Base-by-base conservation (phyloP, 1,140 invertebrate species). In the Tenebrio molitor region DNA sequence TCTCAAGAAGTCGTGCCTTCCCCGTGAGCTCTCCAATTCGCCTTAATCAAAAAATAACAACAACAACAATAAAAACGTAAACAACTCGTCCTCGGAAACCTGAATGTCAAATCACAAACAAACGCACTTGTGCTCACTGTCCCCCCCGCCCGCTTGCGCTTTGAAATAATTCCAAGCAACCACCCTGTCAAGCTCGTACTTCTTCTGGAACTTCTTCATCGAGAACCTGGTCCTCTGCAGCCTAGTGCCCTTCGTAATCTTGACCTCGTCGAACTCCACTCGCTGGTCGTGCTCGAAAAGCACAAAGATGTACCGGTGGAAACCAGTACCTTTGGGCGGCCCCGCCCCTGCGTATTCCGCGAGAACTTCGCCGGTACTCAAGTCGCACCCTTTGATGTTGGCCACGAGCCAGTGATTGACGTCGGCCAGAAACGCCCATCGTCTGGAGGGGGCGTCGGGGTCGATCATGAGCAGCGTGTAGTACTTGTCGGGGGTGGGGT, bases 361-460 rank as follows among this genome's bases (percentile, higher is more conserved):
- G 1, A 91, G 72, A 10, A 85, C 83, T 72, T 90, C 87, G 2
- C 66, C 66, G 17, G 6, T 91, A 91, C 74, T 72, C 0, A 93
- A 81, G 44, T 90, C 86, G 71, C 85, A 84, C 53, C 88, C 90
- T 0, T 89, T 89, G 69, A 93, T 91, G 77, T 93, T 93, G 29
- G 87, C 89, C 5, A 93, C 88, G 0, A 92, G 78, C 91, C 91
- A 92, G 75, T 92, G 91, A 66, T 89, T 87, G 82, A 86, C 90
- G 81, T 92, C 90, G 2, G 89, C 79, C 72, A 86, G 85, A 69
- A 82, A 85, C 72, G 85, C 87, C 34, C 88, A 84, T 29, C 84
- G 80, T 53, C 87, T 84, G n/a, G 84, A 86, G 36, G 90, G 90
- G 1, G 85, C 87, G 83, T 92, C 91, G 2, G 89, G 89, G 85